Conservation (phyloP, 1,140 invertebrate genomes). For the Drosophila mojavensis region DNA sequence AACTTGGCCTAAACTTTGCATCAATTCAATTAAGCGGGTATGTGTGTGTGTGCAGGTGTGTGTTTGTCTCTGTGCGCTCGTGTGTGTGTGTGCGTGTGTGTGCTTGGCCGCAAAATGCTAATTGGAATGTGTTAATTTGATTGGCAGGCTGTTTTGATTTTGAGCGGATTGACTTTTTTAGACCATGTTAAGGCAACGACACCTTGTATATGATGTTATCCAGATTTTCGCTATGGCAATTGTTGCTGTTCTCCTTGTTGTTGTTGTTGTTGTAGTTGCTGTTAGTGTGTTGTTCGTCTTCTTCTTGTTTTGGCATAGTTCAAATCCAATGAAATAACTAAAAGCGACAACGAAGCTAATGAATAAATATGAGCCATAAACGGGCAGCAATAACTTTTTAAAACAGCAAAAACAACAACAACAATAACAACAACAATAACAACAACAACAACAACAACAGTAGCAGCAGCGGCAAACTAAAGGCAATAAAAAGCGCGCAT, state of each 20-base stretch:
- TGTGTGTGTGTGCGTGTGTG: slow-evolving; percentile 27
- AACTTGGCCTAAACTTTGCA: slow-evolving; percentile 13
- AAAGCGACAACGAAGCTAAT: slow-evolving; percentile 66
- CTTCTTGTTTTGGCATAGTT: slow-evolving; percentile 45
- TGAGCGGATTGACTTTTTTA: slow-evolving; percentile 35
- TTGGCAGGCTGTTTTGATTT: slow-evolving; percentile 65
- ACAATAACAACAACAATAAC: slow-evolving; percentile 11
- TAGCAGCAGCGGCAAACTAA: slow-evolving; percentile 33
- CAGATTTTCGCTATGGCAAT: slow-evolving; percentile 5
- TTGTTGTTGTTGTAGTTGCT: slow-evolving; percentile 4
- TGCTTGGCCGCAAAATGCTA: slow-evolving; percentile 60
- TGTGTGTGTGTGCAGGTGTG: neutral
- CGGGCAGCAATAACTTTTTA: slow-evolving; percentile 24
- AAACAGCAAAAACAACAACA: slow-evolving; percentile 38
- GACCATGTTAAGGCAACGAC: slow-evolving; percentile 27
- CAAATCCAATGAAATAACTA: slow-evolving; percentile 44
- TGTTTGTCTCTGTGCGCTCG: neutral
- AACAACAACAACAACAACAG: slow-evolving; percentile 13
- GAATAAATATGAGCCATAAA: slow-evolving; percentile 79
- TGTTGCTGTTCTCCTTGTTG: neutral
- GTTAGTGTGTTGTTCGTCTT: neutral
- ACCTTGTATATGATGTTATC: slow-evolving; percentile 29
- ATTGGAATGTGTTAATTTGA: slow-evolving; percentile 80
- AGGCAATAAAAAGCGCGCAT: slow-evolving; percentile 39
- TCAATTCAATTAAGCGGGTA: slow-evolving; percentile 3